A percentile compares a stretch with the other conserved stretches of the same genome.
These are phyloP conservation scores for Halyomorpha halys DNA, from an alignment of 1,140 invertebrate genomes.

Conservation along the genomic window DNA sequence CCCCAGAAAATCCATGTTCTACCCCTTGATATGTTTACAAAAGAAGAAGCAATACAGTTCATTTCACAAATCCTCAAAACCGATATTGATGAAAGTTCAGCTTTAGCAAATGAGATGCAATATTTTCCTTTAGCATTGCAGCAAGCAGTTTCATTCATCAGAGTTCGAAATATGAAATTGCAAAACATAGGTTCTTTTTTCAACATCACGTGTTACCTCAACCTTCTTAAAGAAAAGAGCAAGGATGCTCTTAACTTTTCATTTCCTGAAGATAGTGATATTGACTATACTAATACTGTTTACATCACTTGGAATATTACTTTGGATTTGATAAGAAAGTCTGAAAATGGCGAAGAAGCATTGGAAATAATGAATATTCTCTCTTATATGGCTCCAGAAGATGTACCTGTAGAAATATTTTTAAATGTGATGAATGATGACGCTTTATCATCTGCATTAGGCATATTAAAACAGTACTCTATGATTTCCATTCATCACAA, in stretches of 20 bases:
- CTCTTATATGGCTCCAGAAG: background rate
- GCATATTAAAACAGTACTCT: too few relatives aligned
- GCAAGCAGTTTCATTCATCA: too few relatives aligned
- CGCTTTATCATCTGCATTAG: background rate
- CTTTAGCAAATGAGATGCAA: background rate
- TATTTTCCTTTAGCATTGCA: too few relatives aligned
- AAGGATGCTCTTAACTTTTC: background rate
- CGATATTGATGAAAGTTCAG: background rate
- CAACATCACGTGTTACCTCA: background rate
- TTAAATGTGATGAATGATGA: background rate
- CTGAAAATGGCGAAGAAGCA: background rate
- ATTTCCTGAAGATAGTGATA: background rate
- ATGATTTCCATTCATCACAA: background rate
- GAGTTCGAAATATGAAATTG: too few relatives aligned
- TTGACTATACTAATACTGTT: background rate
- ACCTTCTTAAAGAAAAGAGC: background rate
- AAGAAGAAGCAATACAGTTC: background rate
- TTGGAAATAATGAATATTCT: background rate
- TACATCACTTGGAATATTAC: background rate
- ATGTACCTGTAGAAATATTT: background rate
- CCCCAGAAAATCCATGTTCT: background rate
- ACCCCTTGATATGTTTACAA: background rate
- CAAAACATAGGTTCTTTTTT: background rate
- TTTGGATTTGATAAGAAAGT: background rate
- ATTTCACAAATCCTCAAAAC: background rate